These are phyloP conservation scores for Propsilocerus akamusi DNA, from an alignment of 1,140 invertebrate genomes.

Conservation along the genomic window DNA sequence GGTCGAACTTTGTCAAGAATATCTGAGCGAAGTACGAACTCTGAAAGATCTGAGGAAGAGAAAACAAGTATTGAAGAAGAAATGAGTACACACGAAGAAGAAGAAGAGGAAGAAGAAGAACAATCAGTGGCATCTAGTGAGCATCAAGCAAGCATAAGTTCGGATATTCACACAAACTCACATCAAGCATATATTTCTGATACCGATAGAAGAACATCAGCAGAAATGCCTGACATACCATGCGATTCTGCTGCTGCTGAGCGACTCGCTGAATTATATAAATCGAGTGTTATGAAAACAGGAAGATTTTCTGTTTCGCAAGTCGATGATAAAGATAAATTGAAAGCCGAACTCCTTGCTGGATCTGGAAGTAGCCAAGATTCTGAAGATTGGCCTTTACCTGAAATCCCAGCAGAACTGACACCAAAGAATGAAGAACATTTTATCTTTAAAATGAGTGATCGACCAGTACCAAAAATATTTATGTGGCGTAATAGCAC, in stretches of 20 bases:
- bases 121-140: constrained; percentile 56
- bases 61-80: constrained; percentile 59
- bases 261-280: constrained; percentile 20
- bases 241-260: constrained; percentile 38
- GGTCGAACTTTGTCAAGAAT: constrained; percentile 62
- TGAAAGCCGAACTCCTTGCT: background rate
- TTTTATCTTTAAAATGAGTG: background rate
- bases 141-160: constrained; percentile 66
- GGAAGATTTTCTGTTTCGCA: constrained; percentile 23
- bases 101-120: constrained; percentile 27
- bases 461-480: constrained; percentile 21
- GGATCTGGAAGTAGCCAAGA: constrained; percentile 32
- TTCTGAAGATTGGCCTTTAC: constrained; percentile 47
- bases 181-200: constrained; percentile 52
- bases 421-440: constrained; percentile 12
- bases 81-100: constrained; percentile 64
- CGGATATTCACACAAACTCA: constrained; percentile 52
- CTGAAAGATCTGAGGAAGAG: constrained; percentile 39
- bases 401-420: constrained; percentile 34
- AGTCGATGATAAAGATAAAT: constrained; percentile 15
- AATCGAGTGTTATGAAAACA: constrained; percentile 25
- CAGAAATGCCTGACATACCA: constrained; percentile 61
- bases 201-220: constrained; percentile 53
- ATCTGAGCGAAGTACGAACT: constrained; percentile 70
- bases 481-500: constrained; percentile 22